A percentile compares a stretch with the other conserved stretches of the same genome.
Conservation (phyloP, 2,888 invertebrate genomes). For the Pharmacophagus antenor region DNA sequence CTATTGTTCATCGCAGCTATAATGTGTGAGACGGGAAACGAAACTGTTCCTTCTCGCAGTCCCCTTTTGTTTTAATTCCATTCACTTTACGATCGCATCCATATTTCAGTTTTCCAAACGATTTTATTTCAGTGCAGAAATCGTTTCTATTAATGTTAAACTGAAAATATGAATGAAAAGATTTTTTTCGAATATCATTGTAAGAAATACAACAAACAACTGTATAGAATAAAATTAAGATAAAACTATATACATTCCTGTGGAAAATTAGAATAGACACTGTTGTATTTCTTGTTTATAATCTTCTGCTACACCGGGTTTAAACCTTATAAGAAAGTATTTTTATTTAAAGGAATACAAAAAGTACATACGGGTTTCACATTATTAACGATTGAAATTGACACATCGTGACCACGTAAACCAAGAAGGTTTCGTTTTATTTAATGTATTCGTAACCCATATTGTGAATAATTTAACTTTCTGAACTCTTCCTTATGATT, state of each 20-base stretch:
- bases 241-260: too few relatives aligned
- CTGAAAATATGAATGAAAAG: not conserved
- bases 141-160: constrained; percentile 1
- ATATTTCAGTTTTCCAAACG: constrained; percentile 13
- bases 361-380: too few relatives aligned
- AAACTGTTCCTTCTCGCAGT: constrained; percentile 59
- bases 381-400: too few relatives aligned
- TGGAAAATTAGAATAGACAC: too few relatives aligned
- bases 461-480: too few relatives aligned
- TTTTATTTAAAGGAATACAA: not conserved
- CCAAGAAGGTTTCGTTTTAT: too few relatives aligned
- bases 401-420: too few relatives aligned
- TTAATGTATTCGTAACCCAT: too few relatives aligned
- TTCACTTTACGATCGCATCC: constrained; percentile 19
- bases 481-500: too few relatives aligned
- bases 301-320: not conserved
- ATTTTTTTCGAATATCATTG: too few relatives aligned
- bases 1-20: constrained; percentile 71
- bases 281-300: not conserved
- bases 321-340: not conserved
- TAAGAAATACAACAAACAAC: too few relatives aligned
- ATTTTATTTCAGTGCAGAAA: constrained; percentile 4
- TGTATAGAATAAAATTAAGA: too few relatives aligned
- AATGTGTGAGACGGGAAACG: constrained; percentile 76
- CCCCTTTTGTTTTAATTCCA: constrained; percentile 30